Evolutionary conservation across 2,888 invertebrate species (phyloP).

Genomic region (Chrysolina americana): DNA sequence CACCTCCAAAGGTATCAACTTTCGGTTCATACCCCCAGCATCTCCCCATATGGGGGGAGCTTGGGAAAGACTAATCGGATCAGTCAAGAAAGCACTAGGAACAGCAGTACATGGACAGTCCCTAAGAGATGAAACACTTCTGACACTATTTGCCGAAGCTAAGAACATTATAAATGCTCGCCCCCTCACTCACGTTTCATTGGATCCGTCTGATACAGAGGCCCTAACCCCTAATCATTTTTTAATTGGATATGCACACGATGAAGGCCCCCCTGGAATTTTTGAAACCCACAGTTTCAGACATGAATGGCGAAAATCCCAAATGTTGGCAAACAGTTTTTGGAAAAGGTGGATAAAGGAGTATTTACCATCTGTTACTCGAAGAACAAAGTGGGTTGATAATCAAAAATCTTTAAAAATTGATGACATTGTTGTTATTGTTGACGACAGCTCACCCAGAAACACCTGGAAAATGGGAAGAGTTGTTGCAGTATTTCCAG

Average conservation of each 20-base stretch:
- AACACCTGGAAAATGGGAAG: background rate
- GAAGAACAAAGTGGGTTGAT: background rate
- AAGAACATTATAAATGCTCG: background rate
- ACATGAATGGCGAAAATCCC: background rate
- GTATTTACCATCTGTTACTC: background rate
- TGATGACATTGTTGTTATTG: slow-evolving; percentile 17
- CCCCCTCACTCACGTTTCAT: background rate
- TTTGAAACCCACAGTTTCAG: background rate
- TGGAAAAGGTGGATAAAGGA: slow-evolving; percentile 6
- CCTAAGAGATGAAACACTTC: background rate
- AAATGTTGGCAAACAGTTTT: slow-evolving; percentile 4
- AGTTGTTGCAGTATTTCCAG: slow-evolving; percentile 1
- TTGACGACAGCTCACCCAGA: slow-evolving; percentile 14
- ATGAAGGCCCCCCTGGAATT: background rate
- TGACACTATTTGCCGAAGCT: background rate
- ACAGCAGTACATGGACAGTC: background rate
- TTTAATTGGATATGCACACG: background rate
- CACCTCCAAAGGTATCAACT: background rate
- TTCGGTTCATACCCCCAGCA: background rate
- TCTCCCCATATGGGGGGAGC: background rate
- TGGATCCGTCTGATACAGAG: background rate
- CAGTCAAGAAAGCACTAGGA: slow-evolving; percentile 1
- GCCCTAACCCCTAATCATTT: background rate
- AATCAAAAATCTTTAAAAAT: background rate
- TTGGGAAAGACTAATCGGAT: background rate